Evolutionary conservation across 1,140 invertebrate genomes (phyloP), one percentile per base, ranked within the genome.

Genomic region (Bombus difficillimus): DNA sequence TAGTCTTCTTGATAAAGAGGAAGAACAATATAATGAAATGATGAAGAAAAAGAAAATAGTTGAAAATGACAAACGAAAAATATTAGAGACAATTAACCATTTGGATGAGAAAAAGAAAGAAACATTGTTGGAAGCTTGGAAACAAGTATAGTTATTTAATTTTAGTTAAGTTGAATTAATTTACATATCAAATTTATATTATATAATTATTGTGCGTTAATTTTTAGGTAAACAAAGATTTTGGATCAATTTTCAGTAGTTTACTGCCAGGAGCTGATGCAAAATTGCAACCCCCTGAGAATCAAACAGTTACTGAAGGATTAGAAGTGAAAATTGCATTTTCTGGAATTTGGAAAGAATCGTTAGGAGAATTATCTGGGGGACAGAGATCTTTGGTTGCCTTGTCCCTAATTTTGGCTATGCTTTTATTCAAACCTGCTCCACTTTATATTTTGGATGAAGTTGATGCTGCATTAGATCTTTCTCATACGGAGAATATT

Each of bases 361-460:
- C 98, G 22, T 96, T 99, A 43, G 97, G 97, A 81, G 99, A 99
- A 96, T 96, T 99, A 73, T 99, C 98, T 83, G 99, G 99, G 81
- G 99, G 99, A 2, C 99, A 99, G 95, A 96, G 98, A 89, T 99
- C 99, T 6, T 96, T 99, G 34, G 99, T 99, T 41, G 99, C 99
- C 2, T 95, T 99, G 39, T 99, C 99, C 5, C 96, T 99, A 13
- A 99, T 99, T 89, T 96, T 99, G 86, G 98, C 99, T 41, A 98
- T 99, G 97, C 95, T 99, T 85, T 96, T 99, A 81, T 99, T 99
- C 95, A 99, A 99, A 92, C 99, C 99, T 10, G 99, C 99, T 25
- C 99, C 99, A 2, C 96, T 99, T 22, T 99, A 99, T 93, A 99
- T 99, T 95, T 96, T 99, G 91, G 99, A 99, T 94, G 99, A 99